Base-by-base conservation (phyloP, 2,888 invertebrate species). In the Tipula unca region DNA sequence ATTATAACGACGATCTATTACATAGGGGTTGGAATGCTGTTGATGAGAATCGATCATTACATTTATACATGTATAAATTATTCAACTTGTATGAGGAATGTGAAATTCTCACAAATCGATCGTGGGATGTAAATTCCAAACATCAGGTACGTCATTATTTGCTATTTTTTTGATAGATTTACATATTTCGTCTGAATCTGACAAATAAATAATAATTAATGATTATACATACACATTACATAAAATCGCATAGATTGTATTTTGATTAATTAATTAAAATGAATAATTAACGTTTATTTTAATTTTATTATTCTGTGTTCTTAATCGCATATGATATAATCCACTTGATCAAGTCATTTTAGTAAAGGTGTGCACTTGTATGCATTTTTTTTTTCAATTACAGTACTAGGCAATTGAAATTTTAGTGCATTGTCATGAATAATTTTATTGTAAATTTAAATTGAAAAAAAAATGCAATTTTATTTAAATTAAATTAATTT, bases 341-440 rank as follows among this genome's bases (percentile, higher is more conserved):
- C 69, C 69, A 69, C 69, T 69, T 69, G 69, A 69, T 69, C 69
- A 69, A 69, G 69, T 25, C 69, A 14, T 54, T 69, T 48, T 69
- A 69, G 69, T 3, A 69, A 69, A 69, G 69, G 69, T 69, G 69
- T 69, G 69, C 25, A 69, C 69, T 25, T 17, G 0, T n/a, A 17
- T 39, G 13, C 3, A 48, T 48, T 48, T 48, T 69, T 69, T 69
- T 69, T 25, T 69, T 69, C 69, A 69, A 69, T 69, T 69, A 69
- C 69, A 69, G 6, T n/a, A 69, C 69, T 20, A 13, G n/a, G 25
- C 25, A 69, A 69, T 69, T 69, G 69, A 69, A 69, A 69, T 69
- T 69, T 69, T 69, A 69, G 69, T 69, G 69, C 69, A 69, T 69
- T 69, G 69, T 69, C 69, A 69, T 69, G 69, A 69, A 69, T 10